Evolutionary conservation across 1,140 invertebrate genomes (phyloP).

Genomic region (Melipona quadrifasciata): DNA sequence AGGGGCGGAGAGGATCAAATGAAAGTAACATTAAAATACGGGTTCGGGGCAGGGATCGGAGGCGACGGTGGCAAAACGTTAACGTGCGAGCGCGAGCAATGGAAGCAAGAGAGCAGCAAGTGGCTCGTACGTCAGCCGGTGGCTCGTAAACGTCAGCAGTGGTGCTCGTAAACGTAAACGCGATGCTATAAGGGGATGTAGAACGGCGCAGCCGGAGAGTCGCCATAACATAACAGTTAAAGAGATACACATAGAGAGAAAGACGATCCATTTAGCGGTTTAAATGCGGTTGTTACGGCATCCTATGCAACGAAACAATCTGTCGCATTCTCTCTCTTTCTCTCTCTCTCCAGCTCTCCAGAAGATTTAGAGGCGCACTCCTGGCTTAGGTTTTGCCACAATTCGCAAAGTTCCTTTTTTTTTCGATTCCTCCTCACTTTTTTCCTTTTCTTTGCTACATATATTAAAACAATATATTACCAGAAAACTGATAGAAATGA

Average conservation of each 20-base stretch:
- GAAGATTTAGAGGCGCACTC: slow-evolving; percentile 50
- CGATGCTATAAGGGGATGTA: slow-evolving; percentile 82
- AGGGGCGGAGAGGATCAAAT: background rate
- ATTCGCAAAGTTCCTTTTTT: background rate
- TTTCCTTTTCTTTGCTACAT: background rate
- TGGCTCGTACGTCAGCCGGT: slow-evolving; percentile 83
- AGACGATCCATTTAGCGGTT: slow-evolving; percentile 69
- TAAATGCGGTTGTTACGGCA: slow-evolving; percentile 65
- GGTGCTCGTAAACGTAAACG: slow-evolving; percentile 83
- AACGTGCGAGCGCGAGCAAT: slow-evolving; percentile 61
- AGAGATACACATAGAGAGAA: slow-evolving; percentile 72
- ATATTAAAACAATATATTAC: background rate
- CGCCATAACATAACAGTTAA: slow-evolving; percentile 79
- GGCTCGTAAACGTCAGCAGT: slow-evolving; percentile 83
- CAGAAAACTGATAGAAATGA: background rate
- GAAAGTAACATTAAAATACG: slow-evolving; percentile 56
- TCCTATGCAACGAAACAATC: slow-evolving; percentile 68
- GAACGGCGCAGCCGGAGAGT: slow-evolving; percentile 74
- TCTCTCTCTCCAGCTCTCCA: slow-evolving; percentile 36
- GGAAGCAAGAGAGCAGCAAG: slow-evolving; percentile 78
- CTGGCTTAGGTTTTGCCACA: slow-evolving; percentile 24
- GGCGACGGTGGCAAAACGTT: slow-evolving; percentile 62
- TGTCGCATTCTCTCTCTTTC: slow-evolving; percentile 38
- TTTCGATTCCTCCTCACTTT: background rate
- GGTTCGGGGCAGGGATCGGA: slow-evolving; percentile 40